phyloP scores from a whole-genome alignment of 2,113 vertebrate species.

The Ranitomeya imitator region DNA sequence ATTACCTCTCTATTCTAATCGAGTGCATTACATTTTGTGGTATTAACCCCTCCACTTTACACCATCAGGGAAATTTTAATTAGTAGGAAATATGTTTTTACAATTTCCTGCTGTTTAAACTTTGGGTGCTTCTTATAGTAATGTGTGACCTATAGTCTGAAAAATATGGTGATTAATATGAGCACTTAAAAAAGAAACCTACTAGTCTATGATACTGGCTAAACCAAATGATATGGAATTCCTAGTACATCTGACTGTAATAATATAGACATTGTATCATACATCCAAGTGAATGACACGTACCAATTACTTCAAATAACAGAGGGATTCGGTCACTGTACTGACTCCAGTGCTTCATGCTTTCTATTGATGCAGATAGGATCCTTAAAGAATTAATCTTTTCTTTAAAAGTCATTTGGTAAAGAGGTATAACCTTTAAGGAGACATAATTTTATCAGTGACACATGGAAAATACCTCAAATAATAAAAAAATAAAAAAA shows the following conservation, averaged over 20 bases:
- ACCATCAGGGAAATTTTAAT: no score
- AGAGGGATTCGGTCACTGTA: conserved; percentile 76
- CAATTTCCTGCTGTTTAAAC: no score
- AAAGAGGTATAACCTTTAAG: conserved; percentile 66
- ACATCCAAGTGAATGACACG: conserved; percentile 59
- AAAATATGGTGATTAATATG: no score
- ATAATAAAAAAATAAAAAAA: no score
- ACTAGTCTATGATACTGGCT: background rate
- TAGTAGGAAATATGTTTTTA: no score
- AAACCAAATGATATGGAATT: background rate
- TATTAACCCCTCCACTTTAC: no score
- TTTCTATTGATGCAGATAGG: conserved; percentile 84
- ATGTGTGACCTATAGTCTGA: no score
- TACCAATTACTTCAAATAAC: conserved; percentile 92
- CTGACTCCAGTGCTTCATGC: conserved; percentile 90
- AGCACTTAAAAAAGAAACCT: background rate
- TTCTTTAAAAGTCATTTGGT: conserved; percentile 67
- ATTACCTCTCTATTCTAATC: no score
- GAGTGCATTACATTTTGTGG: no score
- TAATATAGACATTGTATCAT: background rate
- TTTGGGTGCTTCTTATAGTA: no score
- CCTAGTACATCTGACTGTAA: background rate
- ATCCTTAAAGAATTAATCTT: conserved; percentile 82
- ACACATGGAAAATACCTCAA: background rate
- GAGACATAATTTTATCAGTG: background rate